Evolutionary conservation across 2,113 vertebrate genomes (phyloP), one percentile per base, ranked within the genome.

Genomic region (Hippopotamus amphibius): DNA sequence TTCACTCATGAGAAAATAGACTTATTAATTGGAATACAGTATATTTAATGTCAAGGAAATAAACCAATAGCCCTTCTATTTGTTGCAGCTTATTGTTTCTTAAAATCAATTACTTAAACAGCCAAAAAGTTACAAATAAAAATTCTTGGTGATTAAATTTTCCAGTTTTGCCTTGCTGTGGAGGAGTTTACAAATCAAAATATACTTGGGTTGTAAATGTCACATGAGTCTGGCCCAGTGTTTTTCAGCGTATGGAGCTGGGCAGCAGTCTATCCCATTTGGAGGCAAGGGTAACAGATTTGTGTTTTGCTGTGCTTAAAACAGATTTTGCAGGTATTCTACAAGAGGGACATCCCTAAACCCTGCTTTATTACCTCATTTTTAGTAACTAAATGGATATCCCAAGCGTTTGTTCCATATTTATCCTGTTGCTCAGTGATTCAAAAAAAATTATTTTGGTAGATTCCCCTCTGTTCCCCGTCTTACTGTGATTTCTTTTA

Each of bases 1-100:
- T 88, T 81, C 85, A 53, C n/a, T 24, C 24, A 74, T 79, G 53
- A 80, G 50, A 97, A 93, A 82, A 88, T 57, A 53, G 13, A 41
- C 88, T 87, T 94, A 71, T 26, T 97, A 90, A 72, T 61, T 92
- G n/a, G 13, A 50, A 53, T 24, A 59, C 88, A 85, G 50, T 80
- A 30, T 57, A 80, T 50, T 91, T 96, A 74, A 66, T 65, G 14
- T 83, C 21, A 83, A 46, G 66, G 43, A 90, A 77, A 57, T 93
- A 46, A 88, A 66, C 86, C 66, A 77, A 21, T 50, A 76, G 6
- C 6, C 43, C 61, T 87, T 93, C 22, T 90, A 37, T n/a, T 87
- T 90, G 11, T 94, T 55, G 1, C 10, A 91, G 28, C 13, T 88
- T 97, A 63, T 66, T 97, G 43, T 90, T 82, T 91, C 15, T 82